A percentile compares a stretch with the other conserved stretches of the same genome.
Evolutionary conservation across 1,140 invertebrate species (phyloP).

Genomic region (Limonius californicus): DNA sequence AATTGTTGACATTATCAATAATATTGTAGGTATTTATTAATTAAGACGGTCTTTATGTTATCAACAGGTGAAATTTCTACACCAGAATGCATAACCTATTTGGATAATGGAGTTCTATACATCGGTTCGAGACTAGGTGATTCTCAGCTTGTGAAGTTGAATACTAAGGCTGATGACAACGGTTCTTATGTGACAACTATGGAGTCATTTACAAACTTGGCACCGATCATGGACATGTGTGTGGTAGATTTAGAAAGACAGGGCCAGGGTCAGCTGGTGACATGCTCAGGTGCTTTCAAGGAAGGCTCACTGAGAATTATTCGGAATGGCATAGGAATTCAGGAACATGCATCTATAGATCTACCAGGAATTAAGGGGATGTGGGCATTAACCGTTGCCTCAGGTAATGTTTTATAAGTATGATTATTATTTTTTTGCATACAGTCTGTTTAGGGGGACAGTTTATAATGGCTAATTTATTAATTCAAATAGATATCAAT

Average conservation of each 20-base stretch:
- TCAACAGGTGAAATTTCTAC: slow-evolving; percentile 81
- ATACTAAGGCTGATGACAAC: slow-evolving; percentile 77
- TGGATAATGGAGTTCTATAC: slow-evolving; percentile 98
- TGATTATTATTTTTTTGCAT: no score
- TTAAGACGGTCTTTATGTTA: no score
- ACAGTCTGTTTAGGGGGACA: no score
- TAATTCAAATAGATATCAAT: no score
- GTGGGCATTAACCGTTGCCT: slow-evolving; percentile 84
- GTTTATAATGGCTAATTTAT: no score
- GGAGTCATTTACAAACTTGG: slow-evolving; percentile 96
- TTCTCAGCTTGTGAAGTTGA: slow-evolving; percentile 92
- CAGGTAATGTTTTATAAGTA: no score
- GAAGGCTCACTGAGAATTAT: slow-evolving; percentile 97
- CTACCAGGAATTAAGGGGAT: slow-evolving; percentile 95
- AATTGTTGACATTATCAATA: not conserved
- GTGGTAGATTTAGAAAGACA: slow-evolving; percentile 94
- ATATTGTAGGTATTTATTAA: no score
- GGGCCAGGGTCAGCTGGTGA: slow-evolving; percentile 96
- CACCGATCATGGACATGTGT: slow-evolving; percentile 97
- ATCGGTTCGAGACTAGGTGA: slow-evolving; percentile 95
- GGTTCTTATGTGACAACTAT: slow-evolving; percentile 90
- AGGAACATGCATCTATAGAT: slow-evolving; percentile 96
- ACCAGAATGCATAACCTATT: slow-evolving; percentile 97
- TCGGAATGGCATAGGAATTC: slow-evolving; percentile 88
- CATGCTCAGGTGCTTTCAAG: slow-evolving; percentile 95